Evolutionary conservation across 1,140 invertebrate species (phyloP), one percentile per base, ranked within the genome.

Genomic region (Cepaea nemoralis): DNA sequence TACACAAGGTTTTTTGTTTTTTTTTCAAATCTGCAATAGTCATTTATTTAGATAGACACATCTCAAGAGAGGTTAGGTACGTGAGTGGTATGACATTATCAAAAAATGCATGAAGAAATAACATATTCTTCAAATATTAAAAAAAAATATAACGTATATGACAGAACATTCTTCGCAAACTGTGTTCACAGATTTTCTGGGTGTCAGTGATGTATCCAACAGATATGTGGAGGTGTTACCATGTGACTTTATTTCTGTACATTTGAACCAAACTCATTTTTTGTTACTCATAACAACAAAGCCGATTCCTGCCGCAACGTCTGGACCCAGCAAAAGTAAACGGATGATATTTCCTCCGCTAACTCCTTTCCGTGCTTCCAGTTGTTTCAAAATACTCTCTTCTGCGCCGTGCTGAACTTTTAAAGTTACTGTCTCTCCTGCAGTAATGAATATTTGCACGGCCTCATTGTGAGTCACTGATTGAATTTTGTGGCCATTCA

Each of bases 401-500:
- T 90, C 87, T 63, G 88, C 89, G 63, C 87, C 86, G 82, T 88
- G 87, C 66, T 87, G 83, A 22, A 91, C 88, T 71, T 84, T 84
- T 66, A 91, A 66, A 6, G 45, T 77, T 8, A 91, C 87, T 31
- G 78, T 83, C 75, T 88, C 85, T 67, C 89, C 89, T 31, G 89
- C 85, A 42, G 84, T 85, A 27, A 87, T 81, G 82, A 91, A 91
- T 66, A 86, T 82, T 39, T 86, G 81, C n/a, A 91, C 90, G 50
- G 90, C 90, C 71, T 88, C 88, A 82, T 86, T 85, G 78, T 91
- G 90, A 37, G 87, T 87, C 19, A 90, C 86, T 37, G 79, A 77
- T n/a, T 85, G 83, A 37, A 91, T 84, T 76, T 84, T 86, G 59
- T 82, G 83, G 35, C 89, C 89, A 87, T 91, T 91, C 35, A 91